A percentile compares a stretch with the other conserved stretches of the same genome.
Evolutionary conservation across 2,797 vertebrate species (phyloP).

Genomic region (Falco biarmicus): DNA sequence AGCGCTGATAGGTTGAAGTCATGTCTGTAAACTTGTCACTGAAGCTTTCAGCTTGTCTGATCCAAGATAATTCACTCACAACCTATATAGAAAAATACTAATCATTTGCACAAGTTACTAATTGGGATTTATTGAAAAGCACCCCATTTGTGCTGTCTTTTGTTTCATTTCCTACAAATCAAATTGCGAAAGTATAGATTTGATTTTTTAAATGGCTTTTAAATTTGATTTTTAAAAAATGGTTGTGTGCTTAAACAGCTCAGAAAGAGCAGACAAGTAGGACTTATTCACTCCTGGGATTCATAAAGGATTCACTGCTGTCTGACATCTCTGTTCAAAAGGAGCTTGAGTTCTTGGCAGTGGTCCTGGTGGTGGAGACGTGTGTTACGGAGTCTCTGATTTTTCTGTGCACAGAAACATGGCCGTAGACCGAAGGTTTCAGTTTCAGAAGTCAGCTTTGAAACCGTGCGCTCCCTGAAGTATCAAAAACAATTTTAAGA

Average conservation of each 20-base stretch:
- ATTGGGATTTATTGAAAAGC: conserved; percentile 40
- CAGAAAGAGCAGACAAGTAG: conserved; percentile 9
- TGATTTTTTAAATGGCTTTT: conserved; percentile 68
- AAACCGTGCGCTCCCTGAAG: background rate
- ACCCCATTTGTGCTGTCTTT: background rate
- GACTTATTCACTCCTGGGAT: conserved; percentile 19
- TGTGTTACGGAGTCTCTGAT: background rate
- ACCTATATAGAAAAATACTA: background rate
- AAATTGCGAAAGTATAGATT: conserved; percentile 29
- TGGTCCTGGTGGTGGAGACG: background rate
- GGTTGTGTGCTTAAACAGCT: conserved; percentile 29
- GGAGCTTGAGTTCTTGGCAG: background rate
- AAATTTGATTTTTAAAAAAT: conserved; percentile 45
- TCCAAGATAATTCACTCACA: background rate
- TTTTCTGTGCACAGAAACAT: background rate
- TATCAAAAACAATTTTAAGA: background rate
- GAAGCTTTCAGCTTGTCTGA: background rate
- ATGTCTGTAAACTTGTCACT: background rate
- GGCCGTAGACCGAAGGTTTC: background rate
- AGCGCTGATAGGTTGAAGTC: background rate
- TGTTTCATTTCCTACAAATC: conserved; percentile 60
- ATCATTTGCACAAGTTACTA: background rate
- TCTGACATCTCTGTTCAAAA: background rate
- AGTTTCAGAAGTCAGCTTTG: background rate
- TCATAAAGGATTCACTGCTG: background rate